Conservation (phyloP, 2,888 invertebrate genomes). For the Oeneis ivallda region DNA sequence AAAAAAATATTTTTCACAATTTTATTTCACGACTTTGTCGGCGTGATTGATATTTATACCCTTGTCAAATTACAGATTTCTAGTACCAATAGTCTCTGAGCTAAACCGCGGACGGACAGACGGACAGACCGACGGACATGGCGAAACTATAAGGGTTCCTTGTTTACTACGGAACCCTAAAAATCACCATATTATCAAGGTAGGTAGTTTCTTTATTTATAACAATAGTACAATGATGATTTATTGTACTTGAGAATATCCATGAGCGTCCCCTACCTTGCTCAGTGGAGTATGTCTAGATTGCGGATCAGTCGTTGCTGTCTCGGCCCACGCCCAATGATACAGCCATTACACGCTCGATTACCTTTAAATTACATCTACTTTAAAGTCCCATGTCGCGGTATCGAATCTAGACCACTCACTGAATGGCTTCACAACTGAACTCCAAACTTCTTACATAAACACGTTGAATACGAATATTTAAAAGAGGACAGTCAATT, state of each 20-base stretch:
- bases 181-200: not conserved
- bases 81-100: too few species aligned
- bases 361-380: constrained; percentile 67
- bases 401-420: constrained; percentile 49
- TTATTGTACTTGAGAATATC: constrained; percentile 7
- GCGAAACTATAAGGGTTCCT: too few species aligned
- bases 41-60: too few species aligned
- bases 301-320: constrained; percentile 46
- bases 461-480: not conserved
- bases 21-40: too few species aligned
- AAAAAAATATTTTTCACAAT: too few species aligned
- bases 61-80: too few species aligned
- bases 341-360: constrained; percentile 67
- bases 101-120: too few species aligned
- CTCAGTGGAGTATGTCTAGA: constrained; percentile 55
- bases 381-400: constrained; percentile 51
- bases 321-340: constrained; percentile 63
- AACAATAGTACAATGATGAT: not conserved
- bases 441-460: constrained; percentile 6
- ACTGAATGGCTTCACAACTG: constrained; percentile 21
- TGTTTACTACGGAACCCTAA: too few species aligned
- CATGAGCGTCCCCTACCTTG: constrained; percentile 40
- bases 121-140: too few species aligned
- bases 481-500: not conserved
- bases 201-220: not conserved